These are phyloP conservation scores for Planococcus citri DNA, from an alignment of 1,140 invertebrate species.

Conservation along the genomic window DNA sequence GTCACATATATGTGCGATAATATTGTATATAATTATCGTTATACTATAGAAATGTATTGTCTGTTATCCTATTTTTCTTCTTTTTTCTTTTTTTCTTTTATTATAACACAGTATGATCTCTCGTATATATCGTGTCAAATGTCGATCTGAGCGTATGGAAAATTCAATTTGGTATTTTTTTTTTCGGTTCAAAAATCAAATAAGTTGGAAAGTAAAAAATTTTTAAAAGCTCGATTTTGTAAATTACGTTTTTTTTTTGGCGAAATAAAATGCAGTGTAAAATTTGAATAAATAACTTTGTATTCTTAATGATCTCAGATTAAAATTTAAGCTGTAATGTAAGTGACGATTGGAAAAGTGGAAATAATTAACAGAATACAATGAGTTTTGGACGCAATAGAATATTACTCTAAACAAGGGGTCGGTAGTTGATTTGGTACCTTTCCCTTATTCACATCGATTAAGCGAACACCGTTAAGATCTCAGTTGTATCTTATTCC, in stretches of 20 bases:
- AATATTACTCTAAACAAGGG: no score
- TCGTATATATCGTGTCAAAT: not conserved
- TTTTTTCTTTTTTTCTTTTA: not conserved
- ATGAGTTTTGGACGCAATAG: no score
- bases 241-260: no score
- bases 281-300: no score
- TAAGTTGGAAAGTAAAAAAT: no score
- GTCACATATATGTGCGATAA: no score
- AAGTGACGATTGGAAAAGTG: not conserved
- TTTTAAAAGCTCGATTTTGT: no score
- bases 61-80: not conserved
- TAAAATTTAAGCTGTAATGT: not conserved
- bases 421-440: no score
- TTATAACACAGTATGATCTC: not conserved
- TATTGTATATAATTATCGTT: not conserved
- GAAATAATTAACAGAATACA: no score
- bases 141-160: not conserved
- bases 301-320: not conserved
- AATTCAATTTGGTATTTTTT: not conserved
- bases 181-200: not conserved
- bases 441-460: not conserved
- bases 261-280: no score
- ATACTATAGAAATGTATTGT: not conserved
- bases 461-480: not conserved
- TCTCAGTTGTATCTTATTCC: slow-evolving; percentile 6